Conservation (phyloP, 1,140 invertebrate genomes). For the Scaptomyza montana region DNA sequence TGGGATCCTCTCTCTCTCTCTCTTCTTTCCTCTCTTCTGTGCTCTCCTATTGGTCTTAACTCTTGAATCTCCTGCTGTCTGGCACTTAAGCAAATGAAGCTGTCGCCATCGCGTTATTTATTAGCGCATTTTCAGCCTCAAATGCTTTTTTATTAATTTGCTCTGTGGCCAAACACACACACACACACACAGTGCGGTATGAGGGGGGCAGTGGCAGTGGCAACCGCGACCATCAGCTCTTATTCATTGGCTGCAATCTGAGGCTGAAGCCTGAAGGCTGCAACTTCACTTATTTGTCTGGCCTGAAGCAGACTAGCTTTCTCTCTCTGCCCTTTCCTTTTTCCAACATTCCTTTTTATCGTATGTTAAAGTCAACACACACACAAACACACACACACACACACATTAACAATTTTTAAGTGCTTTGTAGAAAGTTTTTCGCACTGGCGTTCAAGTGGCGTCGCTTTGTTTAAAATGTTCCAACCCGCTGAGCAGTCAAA, state of each 20-base stretch:
- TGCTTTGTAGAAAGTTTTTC: constrained; percentile 72
- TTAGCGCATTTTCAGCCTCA: constrained; percentile 74
- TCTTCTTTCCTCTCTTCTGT: background rate
- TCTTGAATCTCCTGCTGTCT: constrained; percentile 35
- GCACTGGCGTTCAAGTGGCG: constrained; percentile 63
- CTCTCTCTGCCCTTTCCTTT: constrained; percentile 2
- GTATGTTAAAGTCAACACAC: constrained; percentile 71
- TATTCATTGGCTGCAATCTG: constrained; percentile 69
- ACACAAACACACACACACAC: background rate
- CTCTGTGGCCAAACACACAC: constrained; percentile 58
- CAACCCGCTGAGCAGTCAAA: constrained; percentile 55
- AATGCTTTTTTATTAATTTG: constrained; percentile 81
- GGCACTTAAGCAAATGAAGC: constrained; percentile 80
- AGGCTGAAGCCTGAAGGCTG: constrained; percentile 47
- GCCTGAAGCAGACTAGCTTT: constrained; percentile 39
- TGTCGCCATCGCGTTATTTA: constrained; percentile 75
- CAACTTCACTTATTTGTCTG: constrained; percentile 77
- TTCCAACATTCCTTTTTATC: constrained; percentile 55
- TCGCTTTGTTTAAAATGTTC: constrained; percentile 77
- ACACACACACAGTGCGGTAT: constrained; percentile 12
- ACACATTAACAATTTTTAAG: constrained; percentile 62
- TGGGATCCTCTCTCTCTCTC: background rate
- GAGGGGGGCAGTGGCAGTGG: constrained; percentile 10
- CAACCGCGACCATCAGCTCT: constrained; percentile 44
- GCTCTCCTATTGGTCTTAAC: background rate